phyloP scores from a whole-genome alignment of 2,797 vertebrate species.

The Diplodus sargus region DNA sequence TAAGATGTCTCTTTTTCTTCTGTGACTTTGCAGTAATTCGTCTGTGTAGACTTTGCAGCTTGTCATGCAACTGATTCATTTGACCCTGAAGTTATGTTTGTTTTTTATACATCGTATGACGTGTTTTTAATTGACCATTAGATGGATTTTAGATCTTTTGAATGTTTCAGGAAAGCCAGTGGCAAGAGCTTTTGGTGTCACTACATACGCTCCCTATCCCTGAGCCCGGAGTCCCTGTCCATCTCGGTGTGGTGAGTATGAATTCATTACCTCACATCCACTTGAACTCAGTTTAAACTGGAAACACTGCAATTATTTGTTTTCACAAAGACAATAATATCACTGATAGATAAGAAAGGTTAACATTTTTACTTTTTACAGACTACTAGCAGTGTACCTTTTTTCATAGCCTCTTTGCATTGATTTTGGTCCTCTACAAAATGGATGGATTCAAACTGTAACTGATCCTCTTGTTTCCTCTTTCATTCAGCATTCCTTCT shows the following conservation, averaged over 20 bases:
- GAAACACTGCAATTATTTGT: constrained; percentile 2
- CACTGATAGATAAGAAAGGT: neutral
- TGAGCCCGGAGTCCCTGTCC: constrained; percentile 91
- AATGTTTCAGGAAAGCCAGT: constrained; percentile 90
- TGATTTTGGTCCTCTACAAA: neutral
- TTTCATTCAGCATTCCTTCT: constrained; percentile 91
- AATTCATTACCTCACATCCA: neutral
- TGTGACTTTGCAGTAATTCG: neutral
- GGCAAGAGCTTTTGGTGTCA: constrained; percentile 92
- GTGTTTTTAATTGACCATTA: neutral
- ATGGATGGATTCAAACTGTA: neutral
- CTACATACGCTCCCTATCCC: constrained; percentile 91
- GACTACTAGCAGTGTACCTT: neutral
- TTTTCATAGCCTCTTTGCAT: neutral
- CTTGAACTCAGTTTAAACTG: neutral
- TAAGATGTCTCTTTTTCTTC: neutral
- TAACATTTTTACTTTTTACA: neutral
- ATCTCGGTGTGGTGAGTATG: constrained; percentile 92
- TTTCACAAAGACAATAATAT: neutral
- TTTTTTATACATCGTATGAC: neutral
- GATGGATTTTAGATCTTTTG: constrained; percentile 12
- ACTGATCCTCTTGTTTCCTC: constrained; percentile 38
- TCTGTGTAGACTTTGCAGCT: constrained; percentile 6
- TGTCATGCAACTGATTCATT: neutral
- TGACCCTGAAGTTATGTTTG: neutral